phyloP scores from a whole-genome alignment of 2,888 invertebrate species.

The Amphipoea lucens region DNA sequence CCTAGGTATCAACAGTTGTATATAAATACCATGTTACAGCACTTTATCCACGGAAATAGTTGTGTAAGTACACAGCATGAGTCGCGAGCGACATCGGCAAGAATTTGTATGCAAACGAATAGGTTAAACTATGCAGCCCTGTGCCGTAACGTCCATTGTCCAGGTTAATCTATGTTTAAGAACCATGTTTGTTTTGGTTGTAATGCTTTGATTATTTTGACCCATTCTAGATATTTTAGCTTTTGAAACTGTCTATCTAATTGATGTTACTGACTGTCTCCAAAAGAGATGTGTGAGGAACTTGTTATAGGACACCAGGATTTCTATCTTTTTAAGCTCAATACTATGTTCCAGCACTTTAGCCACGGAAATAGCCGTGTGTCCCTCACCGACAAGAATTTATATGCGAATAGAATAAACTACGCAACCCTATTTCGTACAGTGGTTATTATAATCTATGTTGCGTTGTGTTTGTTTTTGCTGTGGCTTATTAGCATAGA shows the following conservation, averaged over 20 bases:
- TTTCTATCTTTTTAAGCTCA: background rate
- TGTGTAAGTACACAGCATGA: conserved; percentile 13
- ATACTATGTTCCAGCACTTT: conserved; percentile 19
- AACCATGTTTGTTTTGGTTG: conserved; percentile 24
- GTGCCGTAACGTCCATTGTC: background rate
- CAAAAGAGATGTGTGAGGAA: background rate
- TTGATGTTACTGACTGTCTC: background rate
- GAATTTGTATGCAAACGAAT: conserved; percentile 23
- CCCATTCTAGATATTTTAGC: background rate
- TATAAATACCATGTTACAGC: conserved; percentile 40
- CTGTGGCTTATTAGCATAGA: background rate
- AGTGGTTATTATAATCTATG: background rate
- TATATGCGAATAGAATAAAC: conserved; percentile 2
- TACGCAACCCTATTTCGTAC: background rate
- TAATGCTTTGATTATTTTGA: background rate
- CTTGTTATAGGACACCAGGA: background rate
- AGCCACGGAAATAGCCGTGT: conserved; percentile 33
- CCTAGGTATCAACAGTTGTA: conserved; percentile 62
- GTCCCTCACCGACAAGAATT: conserved; percentile 2
- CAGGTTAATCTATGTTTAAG: background rate
- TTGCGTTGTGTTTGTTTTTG: background rate
- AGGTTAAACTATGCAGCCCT: conserved; percentile 1
- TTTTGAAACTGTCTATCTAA: background rate
- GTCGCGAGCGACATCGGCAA: background rate
- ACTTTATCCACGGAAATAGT: conserved; percentile 39